phyloP scores from a whole-genome alignment of 2,113 vertebrate species.

The Galemys pyrenaicus region DNA sequence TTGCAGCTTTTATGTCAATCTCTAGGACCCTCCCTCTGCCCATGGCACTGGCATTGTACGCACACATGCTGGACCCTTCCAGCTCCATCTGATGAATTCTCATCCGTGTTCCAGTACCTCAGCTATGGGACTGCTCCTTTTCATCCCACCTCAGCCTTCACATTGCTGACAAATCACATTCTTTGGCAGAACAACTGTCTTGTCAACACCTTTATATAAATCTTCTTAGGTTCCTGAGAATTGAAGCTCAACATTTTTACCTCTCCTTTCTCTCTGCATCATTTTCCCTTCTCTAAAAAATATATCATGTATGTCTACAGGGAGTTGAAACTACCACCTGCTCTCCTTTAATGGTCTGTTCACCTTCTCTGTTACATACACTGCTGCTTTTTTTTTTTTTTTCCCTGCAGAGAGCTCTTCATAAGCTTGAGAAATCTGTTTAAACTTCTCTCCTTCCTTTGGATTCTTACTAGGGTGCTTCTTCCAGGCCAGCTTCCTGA shows the following conservation, averaged over 20 bases:
- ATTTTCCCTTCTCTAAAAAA: constrained; percentile 94
- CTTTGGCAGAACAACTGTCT: constrained; percentile 94
- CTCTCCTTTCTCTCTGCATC: constrained; percentile 96
- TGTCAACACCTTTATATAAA: constrained; percentile 95
- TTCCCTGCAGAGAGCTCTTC: too few species aligned
- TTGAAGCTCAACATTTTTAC: constrained; percentile 98
- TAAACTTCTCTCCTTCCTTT: constrained; percentile 93
- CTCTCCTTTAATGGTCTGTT: constrained; percentile 92
- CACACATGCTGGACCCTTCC: constrained; percentile 97
- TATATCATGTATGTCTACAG: constrained; percentile 98
- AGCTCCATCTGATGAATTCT: constrained; percentile 94
- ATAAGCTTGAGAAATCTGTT: too few species aligned
- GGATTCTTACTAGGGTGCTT: constrained; percentile 85
- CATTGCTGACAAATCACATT: constrained; percentile 96
- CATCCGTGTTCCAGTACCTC: constrained; percentile 96
- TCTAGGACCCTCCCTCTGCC: constrained; percentile 94
- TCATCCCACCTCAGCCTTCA: constrained; percentile 97
- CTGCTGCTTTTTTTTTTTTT: too few species aligned
- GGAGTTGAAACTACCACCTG: constrained; percentile 91
- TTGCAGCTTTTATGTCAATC: constrained; percentile 95
- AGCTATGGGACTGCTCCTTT: constrained; percentile 93
- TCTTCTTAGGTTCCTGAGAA: constrained; percentile 95
- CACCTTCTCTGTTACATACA: too few species aligned
- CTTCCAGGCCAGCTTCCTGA: constrained; percentile 83
- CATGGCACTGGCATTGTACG: constrained; percentile 94